Conservation (phyloP, 2,888 invertebrate genomes). For the Penaeus monodon region DNA sequence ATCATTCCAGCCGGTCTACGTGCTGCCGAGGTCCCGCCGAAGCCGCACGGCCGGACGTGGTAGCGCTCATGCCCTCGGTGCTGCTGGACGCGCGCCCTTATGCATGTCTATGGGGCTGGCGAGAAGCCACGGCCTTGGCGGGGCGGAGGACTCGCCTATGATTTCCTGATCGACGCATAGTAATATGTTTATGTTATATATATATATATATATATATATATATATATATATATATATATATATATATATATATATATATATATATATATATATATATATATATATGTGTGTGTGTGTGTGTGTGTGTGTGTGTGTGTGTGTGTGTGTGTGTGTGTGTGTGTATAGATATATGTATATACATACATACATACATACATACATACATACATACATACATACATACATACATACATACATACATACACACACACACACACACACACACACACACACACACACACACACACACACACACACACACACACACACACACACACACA, state of each 20-base stretch:
- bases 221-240: not conserved
- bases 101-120: not conserved
- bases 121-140: not conserved
- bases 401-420: too few species aligned
- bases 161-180: not conserved
- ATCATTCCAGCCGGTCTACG: too few species aligned
- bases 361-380: not conserved
- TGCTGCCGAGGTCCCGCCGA: too few species aligned
- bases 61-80: not conserved
- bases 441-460: too few species aligned
- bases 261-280: too few species aligned
- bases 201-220: constrained; percentile 15
- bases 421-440: too few species aligned
- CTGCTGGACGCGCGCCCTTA: not conserved
- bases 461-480: too few species aligned
- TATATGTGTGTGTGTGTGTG: too few species aligned
- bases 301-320: too few species aligned
- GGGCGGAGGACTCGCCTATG: not conserved
- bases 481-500: too few species aligned
- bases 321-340: not conserved
- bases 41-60: not conserved
- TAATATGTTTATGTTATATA: not conserved
- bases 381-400: not conserved
- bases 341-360: not conserved
- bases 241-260: not conserved